These are phyloP conservation scores for Homarus gammarus DNA, from an alignment of 2,888 invertebrate genomes.

Conservation along the genomic window DNA sequence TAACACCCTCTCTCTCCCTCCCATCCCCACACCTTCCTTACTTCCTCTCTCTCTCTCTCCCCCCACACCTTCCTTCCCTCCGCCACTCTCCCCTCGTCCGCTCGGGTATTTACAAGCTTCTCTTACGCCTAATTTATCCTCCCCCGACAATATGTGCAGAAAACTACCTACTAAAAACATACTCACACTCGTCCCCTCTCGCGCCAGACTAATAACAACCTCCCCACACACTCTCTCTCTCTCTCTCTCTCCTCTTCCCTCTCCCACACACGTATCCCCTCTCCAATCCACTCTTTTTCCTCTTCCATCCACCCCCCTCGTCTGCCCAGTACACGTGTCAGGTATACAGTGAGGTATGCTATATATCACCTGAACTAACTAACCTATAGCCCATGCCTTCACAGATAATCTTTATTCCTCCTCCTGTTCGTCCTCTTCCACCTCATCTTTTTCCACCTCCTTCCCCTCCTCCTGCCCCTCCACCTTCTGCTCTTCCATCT, in stretches of 20 bases:
- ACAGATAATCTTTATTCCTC: too few relatives aligned
- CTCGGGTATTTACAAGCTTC: constrained; percentile 22
- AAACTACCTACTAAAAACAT: constrained; percentile 3
- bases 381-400: too few relatives aligned
- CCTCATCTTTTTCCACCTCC: not conserved
- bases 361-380: too few relatives aligned
- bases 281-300: not conserved
- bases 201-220: constrained; percentile 16
- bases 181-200: constrained; percentile 9
- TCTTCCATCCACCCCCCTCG: not conserved
- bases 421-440: too few relatives aligned
- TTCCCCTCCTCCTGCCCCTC: constrained; percentile 3
- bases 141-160: constrained; percentile 21
- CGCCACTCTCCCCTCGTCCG: not conserved
- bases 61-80: constrained; percentile 3
- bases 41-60: not conserved
- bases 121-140: constrained; percentile 40
- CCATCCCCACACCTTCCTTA: not conserved
- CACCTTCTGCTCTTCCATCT: too few relatives aligned
- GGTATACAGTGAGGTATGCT: too few relatives aligned
- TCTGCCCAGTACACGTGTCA: too few relatives aligned
- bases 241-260: not conserved
- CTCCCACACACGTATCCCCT: not conserved
- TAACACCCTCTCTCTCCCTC: not conserved
- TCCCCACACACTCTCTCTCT: not conserved